Evolutionary conservation across 2,113 vertebrate genomes (phyloP).

Genomic region (Callaeas wilsoni): DNA sequence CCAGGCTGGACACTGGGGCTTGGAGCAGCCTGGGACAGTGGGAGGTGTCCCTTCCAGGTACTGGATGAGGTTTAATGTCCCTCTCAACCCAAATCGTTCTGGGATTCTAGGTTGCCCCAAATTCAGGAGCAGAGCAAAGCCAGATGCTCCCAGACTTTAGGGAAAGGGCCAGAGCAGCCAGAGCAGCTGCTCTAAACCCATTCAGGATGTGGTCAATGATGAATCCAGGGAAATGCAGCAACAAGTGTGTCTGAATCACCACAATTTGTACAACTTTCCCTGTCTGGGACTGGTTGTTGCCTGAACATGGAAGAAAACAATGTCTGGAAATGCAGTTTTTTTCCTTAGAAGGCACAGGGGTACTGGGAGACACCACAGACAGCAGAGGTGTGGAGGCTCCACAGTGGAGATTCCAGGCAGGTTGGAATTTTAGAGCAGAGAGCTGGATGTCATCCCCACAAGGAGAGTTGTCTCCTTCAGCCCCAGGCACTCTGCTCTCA

Average conservation of each 20-base stretch:
- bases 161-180: neutral
- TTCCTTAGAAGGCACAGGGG: neutral
- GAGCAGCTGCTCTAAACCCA: neutral
- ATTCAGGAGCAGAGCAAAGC: neutral
- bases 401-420: neutral
- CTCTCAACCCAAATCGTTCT: neutral
- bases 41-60: neutral
- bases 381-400: neutral
- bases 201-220: rapidly evolving
- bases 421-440: neutral
- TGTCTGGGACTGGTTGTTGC: neutral
- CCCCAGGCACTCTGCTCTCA: neutral
- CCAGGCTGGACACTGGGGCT: neutral
- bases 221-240: neutral
- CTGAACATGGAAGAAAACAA: neutral
- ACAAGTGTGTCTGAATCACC: neutral
- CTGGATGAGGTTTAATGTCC: rapidly evolving
- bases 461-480: neutral
- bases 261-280: neutral
- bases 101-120: neutral
- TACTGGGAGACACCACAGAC: neutral
- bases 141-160: neutral
- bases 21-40: neutral
- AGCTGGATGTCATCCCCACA: neutral
- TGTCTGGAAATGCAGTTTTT: neutral